Percentiles rank a stretch among this genome's conserved stretches.
phyloP scores from a whole-genome alignment of 1,140 invertebrate species.

The Cyclina sinensis region DNA sequence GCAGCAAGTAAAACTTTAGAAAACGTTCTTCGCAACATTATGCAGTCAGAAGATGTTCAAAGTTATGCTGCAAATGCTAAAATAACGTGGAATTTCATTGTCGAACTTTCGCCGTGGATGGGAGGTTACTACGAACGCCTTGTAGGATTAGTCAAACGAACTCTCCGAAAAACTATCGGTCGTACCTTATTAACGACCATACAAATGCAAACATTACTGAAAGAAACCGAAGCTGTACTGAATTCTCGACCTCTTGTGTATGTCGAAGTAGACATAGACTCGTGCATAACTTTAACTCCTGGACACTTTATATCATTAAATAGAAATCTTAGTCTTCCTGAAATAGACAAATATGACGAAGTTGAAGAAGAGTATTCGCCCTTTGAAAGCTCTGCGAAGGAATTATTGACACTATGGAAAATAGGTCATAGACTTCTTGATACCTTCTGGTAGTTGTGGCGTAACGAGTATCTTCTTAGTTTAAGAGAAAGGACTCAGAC shows the following conservation, averaged over 20 bases:
- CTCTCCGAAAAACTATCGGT: slow-evolving; percentile 9
- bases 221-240: too few species aligned
- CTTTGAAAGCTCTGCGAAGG: neutral
- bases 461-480: too few species aligned
- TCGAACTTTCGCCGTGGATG: slow-evolving; percentile 3
- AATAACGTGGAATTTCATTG: too few species aligned
- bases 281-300: too few species aligned
- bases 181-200: neutral
- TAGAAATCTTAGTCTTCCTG: neutral
- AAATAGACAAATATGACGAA: neutral
- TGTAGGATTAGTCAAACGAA: slow-evolving; percentile 15
- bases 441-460: too few species aligned
- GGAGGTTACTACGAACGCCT: slow-evolving; percentile 15
- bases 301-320: neutral
- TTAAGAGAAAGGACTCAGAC: too few species aligned
- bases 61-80: neutral
- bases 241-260: slow-evolving; percentile 13
- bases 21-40: too few species aligned
- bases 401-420: neutral
- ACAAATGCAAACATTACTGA: too few species aligned
- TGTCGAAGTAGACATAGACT: neutral
- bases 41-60: neutral
- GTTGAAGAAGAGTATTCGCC: neutral
- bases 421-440: too few species aligned
- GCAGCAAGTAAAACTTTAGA: slow-evolving; percentile 1